These are phyloP conservation scores for Pecten maximus DNA, from an alignment of 2,888 invertebrate genomes.

Conservation along the genomic window DNA sequence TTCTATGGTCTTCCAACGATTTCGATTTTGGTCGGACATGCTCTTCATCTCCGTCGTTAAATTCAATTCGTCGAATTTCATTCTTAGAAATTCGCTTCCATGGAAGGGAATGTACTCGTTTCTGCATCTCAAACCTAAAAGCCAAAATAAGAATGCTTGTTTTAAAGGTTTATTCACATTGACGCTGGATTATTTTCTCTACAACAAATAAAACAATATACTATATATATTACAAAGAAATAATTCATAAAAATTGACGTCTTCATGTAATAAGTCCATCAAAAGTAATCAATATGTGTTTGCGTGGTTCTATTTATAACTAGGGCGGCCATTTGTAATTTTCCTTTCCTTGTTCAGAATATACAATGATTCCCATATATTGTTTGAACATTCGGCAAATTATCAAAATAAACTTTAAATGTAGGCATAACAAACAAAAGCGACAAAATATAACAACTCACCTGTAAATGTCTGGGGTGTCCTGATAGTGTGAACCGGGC, in stretches of 20 bases:
- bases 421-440: background rate
- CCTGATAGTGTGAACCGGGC: background rate
- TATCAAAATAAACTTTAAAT: background rate
- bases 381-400: background rate
- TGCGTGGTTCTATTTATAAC: conserved; percentile 17
- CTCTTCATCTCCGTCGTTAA: background rate
- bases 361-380: background rate
- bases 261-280: background rate
- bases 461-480: background rate
- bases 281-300: background rate
- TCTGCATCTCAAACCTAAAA: background rate
- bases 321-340: background rate
- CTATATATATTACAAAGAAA: too few species aligned
- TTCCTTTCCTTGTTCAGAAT: background rate
- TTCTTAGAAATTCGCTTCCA: background rate
- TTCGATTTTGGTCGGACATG: background rate
- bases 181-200: background rate
- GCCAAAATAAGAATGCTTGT: background rate
- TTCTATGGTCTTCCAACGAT: background rate
- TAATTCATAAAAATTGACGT: too few species aligned
- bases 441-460: too few species aligned
- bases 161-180: background rate
- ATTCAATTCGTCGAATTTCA: background rate
- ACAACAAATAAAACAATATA: too few species aligned
- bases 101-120: background rate